Base-by-base conservation (phyloP, 1,140 invertebrate genomes). In the Drosophila kikkawai region DNA sequence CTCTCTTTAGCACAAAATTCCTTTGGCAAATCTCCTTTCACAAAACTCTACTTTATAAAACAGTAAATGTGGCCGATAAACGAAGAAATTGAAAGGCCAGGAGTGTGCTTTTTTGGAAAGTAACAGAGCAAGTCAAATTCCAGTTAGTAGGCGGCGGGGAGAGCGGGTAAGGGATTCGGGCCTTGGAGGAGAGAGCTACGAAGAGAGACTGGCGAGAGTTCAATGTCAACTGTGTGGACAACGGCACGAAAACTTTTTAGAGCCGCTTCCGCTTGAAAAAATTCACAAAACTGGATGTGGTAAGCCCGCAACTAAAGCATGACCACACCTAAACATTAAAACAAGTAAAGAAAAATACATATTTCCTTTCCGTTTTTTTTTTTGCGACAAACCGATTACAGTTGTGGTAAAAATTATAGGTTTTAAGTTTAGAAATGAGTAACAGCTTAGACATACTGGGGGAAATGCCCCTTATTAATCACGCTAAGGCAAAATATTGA, bases 281-380 rank as follows among this genome's bases (percentile, higher is more conserved):
- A 48, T 29, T 57, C 60, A 76, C 42, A 56, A 41, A 75, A 61
- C 66, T 53, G 36, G 55, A 50, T 76, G 61, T 80, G 79, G 76
- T 78, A 76, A 82, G 83, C 75, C 66, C 42, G 57, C 75, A 82
- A 78, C 69, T 79, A 79, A 66, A 78, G 84, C 82, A 68, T 78
- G 84, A 83, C 84, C 84, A 88, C 84, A 88, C 84, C 84, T 88
- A 88, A 90, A 79, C 76, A 79, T 68, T 69, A 79, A 85, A 86
- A 67, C 58, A 79, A 86, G 71, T 63, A 50, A 80, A 45, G 65
- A 68, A 80, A 80, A 64, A 79, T 59, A 65, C 59, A 69, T 70
- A 42, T 64, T 79, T 59, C 60, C 53, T 64, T 61, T 56, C 36
- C 22, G 32, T 55, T 55, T 59, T 67, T 69, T 76, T 76, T 50